Evolutionary conservation across 2,888 invertebrate genomes (phyloP).

Genomic region (Anticlea derivata): DNA sequence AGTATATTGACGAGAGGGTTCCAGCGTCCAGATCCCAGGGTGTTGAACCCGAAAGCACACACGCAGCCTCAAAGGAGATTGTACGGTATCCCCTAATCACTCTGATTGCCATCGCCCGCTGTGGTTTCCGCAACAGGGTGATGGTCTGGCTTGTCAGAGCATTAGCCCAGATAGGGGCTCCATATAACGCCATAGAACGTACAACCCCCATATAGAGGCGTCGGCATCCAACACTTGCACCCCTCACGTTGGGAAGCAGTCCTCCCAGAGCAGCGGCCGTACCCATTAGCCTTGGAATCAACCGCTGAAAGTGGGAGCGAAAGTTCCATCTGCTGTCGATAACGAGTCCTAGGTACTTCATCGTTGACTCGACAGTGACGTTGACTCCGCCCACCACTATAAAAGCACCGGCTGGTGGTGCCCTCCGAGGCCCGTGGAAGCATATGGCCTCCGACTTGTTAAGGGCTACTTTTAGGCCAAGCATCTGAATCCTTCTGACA

Average conservation of each 20-base stretch:
- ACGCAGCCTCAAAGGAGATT: constrained; percentile 14
- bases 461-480: not conserved
- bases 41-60: constrained; percentile 8
- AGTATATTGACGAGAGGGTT: no score
- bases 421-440: no score
- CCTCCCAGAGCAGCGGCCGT: not conserved
- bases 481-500: no score
- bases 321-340: not conserved
- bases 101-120: not conserved
- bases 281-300: not conserved
- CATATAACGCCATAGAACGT: no score
- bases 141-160: not conserved
- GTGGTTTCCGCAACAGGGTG: no score
- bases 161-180: not conserved
- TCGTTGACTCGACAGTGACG: no score
- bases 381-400: not conserved
- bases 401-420: not conserved
- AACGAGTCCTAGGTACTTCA: no score
- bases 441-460: not conserved
- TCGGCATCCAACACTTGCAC: not conserved
- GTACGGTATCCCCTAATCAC: constrained; percentile 14
- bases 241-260: not conserved
- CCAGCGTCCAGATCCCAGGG: constrained; percentile 23
- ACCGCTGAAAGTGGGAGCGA: not conserved
- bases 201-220: not conserved